Percentiles rank a stretch among this genome's conserved stretches.
These are phyloP conservation scores for Andrena minutula DNA, from an alignment of 2,888 invertebrate genomes.

Conservation along the genomic window DNA sequence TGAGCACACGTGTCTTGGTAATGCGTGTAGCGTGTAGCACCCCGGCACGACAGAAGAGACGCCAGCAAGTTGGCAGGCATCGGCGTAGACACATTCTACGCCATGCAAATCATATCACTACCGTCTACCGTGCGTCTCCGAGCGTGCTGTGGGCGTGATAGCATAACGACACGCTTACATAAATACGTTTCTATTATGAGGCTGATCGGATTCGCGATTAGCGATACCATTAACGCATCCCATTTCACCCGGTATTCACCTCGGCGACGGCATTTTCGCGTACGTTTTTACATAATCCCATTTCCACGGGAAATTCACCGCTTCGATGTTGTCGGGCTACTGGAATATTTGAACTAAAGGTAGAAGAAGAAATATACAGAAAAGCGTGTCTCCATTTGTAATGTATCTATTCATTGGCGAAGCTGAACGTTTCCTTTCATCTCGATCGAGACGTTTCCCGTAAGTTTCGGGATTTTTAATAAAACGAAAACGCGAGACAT, in stretches of 20 bases:
- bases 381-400: neutral
- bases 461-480: conserved; percentile 43
- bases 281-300: conserved; percentile 12
- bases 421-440: neutral
- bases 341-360: neutral
- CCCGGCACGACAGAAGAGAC: conserved; percentile 61
- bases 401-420: neutral
- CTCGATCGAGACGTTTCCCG: conserved; percentile 16
- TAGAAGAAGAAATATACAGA: neutral
- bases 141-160: conserved; percentile 65
- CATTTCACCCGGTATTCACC: conserved; percentile 6
- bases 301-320: neutral
- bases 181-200: conserved; percentile 66
- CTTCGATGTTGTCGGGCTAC: neutral
- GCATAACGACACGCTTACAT: conserved; percentile 69
- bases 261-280: conserved; percentile 8
- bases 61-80: conserved; percentile 66
- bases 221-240: conserved; percentile 44
- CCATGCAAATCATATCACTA: conserved; percentile 82
- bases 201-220: conserved; percentile 55
- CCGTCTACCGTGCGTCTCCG: conserved; percentile 68
- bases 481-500: conserved; percentile 51
- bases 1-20: conserved; percentile 63
- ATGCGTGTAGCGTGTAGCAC: conserved; percentile 65
- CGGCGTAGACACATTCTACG: conserved; percentile 74